phyloP scores from a whole-genome alignment of 2,888 invertebrate genomes.

The Odiellus spinosus region DNA sequence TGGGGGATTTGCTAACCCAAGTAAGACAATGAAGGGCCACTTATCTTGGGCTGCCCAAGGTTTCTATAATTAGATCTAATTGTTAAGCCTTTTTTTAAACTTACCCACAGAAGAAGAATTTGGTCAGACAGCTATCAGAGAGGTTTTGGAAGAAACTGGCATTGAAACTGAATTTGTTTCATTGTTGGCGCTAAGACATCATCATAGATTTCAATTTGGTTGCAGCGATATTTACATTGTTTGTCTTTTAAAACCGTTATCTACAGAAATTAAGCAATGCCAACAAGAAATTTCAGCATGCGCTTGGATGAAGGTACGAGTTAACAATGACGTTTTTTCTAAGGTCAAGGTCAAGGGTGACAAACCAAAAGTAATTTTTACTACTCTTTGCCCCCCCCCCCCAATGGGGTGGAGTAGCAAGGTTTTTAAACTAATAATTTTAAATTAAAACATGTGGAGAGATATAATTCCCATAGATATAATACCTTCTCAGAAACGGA shows the following conservation, averaged over 20 bases:
- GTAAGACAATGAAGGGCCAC: slow-evolving; percentile 37
- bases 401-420: too few species aligned
- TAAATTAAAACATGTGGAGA: too few species aligned
- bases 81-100: too few species aligned
- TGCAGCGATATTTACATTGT: slow-evolving; percentile 78
- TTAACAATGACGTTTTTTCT: neutral
- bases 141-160: slow-evolving; percentile 81
- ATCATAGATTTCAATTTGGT: slow-evolving; percentile 54
- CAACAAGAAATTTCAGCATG: slow-evolving; percentile 14
- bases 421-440: too few species aligned
- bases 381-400: too few species aligned
- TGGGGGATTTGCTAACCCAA: slow-evolving; percentile 75
- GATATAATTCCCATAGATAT: too few species aligned
- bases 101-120: slow-evolving; percentile 54
- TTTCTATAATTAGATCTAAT: too few species aligned
- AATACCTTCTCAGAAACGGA: too few species aligned
- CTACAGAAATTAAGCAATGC: slow-evolving; percentile 5
- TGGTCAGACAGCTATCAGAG: slow-evolving; percentile 60
- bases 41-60: too few species aligned
- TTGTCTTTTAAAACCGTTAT: slow-evolving; percentile 45
- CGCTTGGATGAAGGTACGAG: slow-evolving; percentile 16
- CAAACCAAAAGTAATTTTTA: too few species aligned
- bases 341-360: too few species aligned
- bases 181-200: slow-evolving; percentile 59
- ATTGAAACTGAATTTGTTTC: slow-evolving; percentile 57